Evolutionary conservation across 2,888 invertebrate genomes (phyloP).

Genomic region (Lepas anatifera): DNA sequence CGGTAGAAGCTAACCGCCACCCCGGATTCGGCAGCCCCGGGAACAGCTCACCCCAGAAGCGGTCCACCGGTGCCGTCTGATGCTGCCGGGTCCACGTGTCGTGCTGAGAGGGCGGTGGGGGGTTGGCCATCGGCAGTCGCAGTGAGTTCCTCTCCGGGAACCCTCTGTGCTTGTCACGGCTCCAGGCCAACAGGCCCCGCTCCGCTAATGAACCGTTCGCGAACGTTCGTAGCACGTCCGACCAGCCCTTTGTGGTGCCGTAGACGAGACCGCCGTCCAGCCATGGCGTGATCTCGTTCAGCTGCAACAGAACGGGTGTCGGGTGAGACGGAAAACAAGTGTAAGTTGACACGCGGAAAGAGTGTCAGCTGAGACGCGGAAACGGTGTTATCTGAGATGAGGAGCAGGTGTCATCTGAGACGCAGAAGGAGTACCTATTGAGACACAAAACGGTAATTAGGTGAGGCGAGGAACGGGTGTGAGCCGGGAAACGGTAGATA

Average conservation of each 20-base stretch:
- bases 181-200: slow-evolving; percentile 38
- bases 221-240: slow-evolving; percentile 41
- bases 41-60: slow-evolving; percentile 43
- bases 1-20: too few species aligned
- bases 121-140: slow-evolving; percentile 45
- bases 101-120: slow-evolving; percentile 43
- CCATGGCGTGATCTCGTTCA: slow-evolving; percentile 48
- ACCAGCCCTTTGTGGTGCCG: slow-evolving; percentile 46
- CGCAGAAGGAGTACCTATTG: too few species aligned
- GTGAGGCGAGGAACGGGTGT: too few species aligned
- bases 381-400: too few species aligned
- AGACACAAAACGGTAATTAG: too few species aligned
- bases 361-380: too few species aligned
- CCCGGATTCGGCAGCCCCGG: too few species aligned
- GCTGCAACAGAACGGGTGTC: too few species aligned
- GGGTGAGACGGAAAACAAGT: too few species aligned
- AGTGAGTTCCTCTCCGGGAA: slow-evolving; percentile 43
- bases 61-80: slow-evolving; percentile 37
- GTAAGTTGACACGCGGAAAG: too few species aligned
- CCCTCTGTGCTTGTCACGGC: slow-evolving; percentile 30
- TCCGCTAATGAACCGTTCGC: slow-evolving; percentile 38
- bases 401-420: too few species aligned
- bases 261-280: slow-evolving; percentile 49
- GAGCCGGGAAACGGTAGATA: too few species aligned
- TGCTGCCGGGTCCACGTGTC: slow-evolving; percentile 32